Evolutionary conservation across 2,113 vertebrate species (phyloP).

Genomic region (Heliornis fulica): DNA sequence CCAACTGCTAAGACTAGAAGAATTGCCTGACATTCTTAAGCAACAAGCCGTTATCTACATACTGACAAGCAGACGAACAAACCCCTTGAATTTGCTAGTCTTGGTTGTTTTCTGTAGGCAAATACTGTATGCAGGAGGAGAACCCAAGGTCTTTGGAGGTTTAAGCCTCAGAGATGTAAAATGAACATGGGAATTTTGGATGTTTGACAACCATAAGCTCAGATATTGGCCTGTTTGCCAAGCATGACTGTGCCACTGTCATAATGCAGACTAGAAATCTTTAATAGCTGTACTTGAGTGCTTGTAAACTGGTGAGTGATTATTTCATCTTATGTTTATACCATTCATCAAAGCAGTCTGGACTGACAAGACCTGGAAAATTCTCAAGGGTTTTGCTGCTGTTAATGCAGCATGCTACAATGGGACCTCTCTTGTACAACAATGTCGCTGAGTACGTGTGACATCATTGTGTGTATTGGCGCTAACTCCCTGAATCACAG

Average conservation of each 20-base stretch:
- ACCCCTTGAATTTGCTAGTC: not conserved
- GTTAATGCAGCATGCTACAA: not conserved
- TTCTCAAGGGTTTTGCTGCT: conserved; percentile 12
- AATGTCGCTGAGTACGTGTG: not conserved
- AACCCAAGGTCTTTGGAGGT: not conserved
- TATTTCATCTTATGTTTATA: conserved; percentile 13
- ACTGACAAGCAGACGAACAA: not conserved
- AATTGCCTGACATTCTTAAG: not conserved
- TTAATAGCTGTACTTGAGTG: not conserved
- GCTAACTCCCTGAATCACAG: not conserved
- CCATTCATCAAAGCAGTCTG: not conserved
- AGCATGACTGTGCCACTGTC: not conserved
- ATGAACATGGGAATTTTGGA: not conserved
- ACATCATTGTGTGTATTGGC: not conserved
- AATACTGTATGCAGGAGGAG: not conserved
- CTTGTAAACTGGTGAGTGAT: conserved; percentile 8
- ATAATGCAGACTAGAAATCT: not conserved
- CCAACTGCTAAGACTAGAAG: not conserved
- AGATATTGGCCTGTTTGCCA: not conserved
- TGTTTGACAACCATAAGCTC: not conserved
- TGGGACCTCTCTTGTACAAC: not conserved
- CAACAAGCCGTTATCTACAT: not conserved
- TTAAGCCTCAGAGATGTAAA: not conserved
- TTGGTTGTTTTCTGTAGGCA: not conserved
- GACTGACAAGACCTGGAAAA: not conserved